These are phyloP conservation scores for Piliocolobus tephrosceles DNA, from an alignment of 2,113 vertebrate species.

Conservation along the genomic window DNA sequence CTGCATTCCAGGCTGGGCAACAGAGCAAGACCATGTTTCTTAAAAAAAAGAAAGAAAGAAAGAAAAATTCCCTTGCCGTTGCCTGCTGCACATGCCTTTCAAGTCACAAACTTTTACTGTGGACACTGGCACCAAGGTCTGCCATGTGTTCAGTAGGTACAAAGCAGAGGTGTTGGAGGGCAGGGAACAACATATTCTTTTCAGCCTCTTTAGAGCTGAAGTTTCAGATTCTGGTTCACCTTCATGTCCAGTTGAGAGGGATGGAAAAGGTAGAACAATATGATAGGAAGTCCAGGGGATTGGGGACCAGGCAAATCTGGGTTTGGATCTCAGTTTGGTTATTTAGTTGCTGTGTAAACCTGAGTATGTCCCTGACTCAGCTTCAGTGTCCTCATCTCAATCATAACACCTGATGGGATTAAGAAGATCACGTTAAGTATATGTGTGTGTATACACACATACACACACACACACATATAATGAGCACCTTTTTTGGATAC, in stretches of 20 bases:
- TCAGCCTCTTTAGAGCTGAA: conserved; percentile 1
- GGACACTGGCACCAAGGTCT: background rate
- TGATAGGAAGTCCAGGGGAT: background rate
- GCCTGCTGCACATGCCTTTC: conserved; percentile 27
- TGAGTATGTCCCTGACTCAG: background rate
- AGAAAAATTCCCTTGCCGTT: conserved; percentile 69
- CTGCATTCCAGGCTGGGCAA: background rate
- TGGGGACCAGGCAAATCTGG: background rate
- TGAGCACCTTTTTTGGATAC: no score
- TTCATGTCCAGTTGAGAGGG: conserved; percentile 32
- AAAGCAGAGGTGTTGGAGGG: conserved; percentile 7
- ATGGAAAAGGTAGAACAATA: background rate
- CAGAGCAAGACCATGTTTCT: no score
- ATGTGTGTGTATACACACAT: background rate
- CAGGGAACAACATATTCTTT: background rate
- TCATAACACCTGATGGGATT: background rate
- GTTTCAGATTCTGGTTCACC: background rate
- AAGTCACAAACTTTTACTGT: background rate
- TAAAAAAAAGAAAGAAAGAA: no score
- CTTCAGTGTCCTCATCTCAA: background rate
- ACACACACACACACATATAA: background rate
- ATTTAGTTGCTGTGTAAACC: background rate
- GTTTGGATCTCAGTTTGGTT: background rate
- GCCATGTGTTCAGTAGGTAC: background rate
- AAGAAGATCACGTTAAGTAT: background rate